Conservation (phyloP, 2,113 vertebrate species). For the Cyanoderma ruficeps region DNA sequence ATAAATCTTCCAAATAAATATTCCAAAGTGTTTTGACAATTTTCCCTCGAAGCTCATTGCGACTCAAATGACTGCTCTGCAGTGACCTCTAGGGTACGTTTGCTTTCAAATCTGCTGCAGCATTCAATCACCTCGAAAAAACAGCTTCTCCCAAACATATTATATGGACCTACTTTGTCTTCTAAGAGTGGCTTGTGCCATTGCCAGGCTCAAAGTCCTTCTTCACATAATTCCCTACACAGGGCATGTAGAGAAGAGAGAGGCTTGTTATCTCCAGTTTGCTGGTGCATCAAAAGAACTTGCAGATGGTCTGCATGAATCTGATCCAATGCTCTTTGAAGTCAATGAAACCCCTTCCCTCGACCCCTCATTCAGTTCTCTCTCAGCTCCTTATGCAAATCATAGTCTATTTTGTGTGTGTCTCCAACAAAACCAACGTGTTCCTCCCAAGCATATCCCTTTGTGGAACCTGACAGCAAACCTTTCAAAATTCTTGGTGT, state of each 20-base stretch:
- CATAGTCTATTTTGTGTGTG: neutral
- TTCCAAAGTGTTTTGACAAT: neutral
- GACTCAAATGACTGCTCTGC: neutral
- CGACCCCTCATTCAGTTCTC: neutral
- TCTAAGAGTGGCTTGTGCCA: neutral
- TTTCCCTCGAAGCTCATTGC: neutral
- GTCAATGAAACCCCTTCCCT: slow-evolving; percentile 29
- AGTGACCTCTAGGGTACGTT: neutral
- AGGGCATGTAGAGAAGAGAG: neutral
- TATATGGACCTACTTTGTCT: neutral
- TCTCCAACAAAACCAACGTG: neutral
- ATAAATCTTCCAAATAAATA: neutral
- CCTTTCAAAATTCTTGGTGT: slow-evolving; percentile 29
- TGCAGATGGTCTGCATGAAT: slow-evolving; percentile 46
- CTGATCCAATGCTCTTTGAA: slow-evolving; percentile 51
- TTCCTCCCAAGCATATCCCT: neutral
- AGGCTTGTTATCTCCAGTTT: neutral
- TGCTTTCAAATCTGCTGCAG: neutral
- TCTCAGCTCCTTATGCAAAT: slow-evolving; percentile 58
- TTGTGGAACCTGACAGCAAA: slow-evolving; percentile 36
- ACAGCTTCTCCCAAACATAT: neutral
- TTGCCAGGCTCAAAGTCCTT: neutral
- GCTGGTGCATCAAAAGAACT: slow-evolving; percentile 49
- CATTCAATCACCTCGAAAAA: neutral
- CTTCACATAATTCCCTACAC: neutral